phyloP scores from a whole-genome alignment of 92 coral and sea anemone species.

The Umimayanthus chanpuru region DNA sequence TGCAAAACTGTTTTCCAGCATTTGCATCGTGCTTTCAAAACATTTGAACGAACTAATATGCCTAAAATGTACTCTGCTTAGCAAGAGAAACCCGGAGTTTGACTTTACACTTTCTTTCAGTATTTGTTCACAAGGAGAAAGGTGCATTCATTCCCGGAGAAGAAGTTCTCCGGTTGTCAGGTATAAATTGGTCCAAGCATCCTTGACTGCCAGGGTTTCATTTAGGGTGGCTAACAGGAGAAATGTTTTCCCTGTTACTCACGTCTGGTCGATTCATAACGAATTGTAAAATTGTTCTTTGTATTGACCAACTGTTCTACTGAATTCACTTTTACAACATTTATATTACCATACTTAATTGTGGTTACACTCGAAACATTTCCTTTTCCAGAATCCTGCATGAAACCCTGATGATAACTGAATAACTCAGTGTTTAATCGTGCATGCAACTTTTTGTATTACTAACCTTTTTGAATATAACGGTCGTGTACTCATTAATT shows the following conservation, averaged over 20 bases:
- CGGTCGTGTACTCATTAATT: not conserved
- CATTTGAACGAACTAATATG: not conserved
- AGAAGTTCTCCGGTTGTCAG: constrained; percentile 54
- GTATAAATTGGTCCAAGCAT: constrained; percentile 25
- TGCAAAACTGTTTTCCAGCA: not conserved
- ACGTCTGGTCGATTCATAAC: not conserved
- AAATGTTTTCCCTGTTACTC: not conserved
- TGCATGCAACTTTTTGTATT: not conserved
- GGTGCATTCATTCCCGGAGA: constrained; percentile 46
- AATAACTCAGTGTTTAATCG: not conserved
- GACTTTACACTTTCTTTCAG: constrained; percentile 47
- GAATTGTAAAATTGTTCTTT: not conserved
- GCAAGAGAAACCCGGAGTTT: constrained; percentile 15
- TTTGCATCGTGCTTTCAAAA: not conserved
- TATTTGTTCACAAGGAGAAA: constrained; percentile 48
- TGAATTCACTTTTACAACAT: not conserved
- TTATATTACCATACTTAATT: too few species aligned
- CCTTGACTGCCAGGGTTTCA: constrained; percentile 48
- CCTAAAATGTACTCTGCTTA: constrained; percentile 15
- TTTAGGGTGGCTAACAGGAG: constrained; percentile 5
- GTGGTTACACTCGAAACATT: not conserved
- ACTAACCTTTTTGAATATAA: not conserved
- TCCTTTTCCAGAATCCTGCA: constrained; percentile 26
- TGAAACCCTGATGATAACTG: constrained; percentile 35
- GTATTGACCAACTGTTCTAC: not conserved